Conservation (phyloP, 2,113 vertebrate species). For the Nymphicus hollandicus region DNA sequence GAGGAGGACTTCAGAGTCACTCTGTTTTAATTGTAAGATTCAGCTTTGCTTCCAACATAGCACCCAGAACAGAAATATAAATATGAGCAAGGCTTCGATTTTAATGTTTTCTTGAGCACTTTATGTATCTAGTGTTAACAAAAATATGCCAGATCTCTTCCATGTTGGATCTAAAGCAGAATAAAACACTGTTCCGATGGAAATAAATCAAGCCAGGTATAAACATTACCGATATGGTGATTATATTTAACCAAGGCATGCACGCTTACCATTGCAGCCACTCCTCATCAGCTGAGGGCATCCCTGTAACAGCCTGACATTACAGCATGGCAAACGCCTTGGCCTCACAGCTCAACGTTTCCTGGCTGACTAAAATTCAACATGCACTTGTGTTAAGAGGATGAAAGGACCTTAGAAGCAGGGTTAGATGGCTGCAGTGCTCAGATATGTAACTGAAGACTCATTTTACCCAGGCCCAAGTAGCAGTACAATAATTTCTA, state of each 20-base stretch:
- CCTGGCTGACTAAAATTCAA: neutral
- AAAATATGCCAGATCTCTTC: neutral
- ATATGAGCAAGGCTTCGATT: neutral
- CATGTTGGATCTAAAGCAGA: neutral
- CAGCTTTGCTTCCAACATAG: neutral
- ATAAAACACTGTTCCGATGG: neutral
- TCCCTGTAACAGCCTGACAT: neutral
- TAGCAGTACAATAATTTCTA: neutral
- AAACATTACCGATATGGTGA: fast-evolving
- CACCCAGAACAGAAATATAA: neutral
- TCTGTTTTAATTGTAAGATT: neutral
- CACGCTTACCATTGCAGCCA: neutral
- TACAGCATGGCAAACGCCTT: neutral
- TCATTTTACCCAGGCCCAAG: neutral
- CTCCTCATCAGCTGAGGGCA: fast-evolving
- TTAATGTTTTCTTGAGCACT: neutral
- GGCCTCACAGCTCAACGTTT: neutral
- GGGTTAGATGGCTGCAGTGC: neutral
- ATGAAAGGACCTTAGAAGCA: neutral
- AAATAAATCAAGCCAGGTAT: neutral
- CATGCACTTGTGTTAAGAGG: neutral
- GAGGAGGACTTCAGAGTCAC: neutral
- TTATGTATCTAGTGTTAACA: neutral
- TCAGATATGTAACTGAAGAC: neutral
- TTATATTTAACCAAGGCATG: neutral